Percentiles rank a stretch among this genome's conserved stretches.
Evolutionary conservation across 2,113 vertebrate genomes (phyloP).

Genomic region (Hypanus sabinus): DNA sequence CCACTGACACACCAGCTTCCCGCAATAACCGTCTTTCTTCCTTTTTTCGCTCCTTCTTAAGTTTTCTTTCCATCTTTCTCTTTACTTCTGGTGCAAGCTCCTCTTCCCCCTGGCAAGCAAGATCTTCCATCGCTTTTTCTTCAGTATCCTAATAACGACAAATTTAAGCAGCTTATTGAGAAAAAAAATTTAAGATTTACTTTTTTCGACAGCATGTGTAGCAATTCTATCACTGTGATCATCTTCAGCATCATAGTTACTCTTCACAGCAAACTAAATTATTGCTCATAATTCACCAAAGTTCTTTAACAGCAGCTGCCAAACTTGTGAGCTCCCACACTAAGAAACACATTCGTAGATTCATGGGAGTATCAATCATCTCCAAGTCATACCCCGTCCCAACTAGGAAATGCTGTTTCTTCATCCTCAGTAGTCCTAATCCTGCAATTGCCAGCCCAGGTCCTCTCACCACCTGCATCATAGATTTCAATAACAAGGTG

Average conservation of each 20-base stretch:
- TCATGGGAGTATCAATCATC: neutral
- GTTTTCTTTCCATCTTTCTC: conserved; percentile 59
- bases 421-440: neutral
- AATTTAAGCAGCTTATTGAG: neutral
- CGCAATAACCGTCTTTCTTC: conserved; percentile 52
- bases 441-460: neutral
- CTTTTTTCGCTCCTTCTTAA: conserved; percentile 64
- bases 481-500: neutral
- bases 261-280: neutral
- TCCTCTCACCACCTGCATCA: neutral
- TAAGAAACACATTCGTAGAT: neutral
- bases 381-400: neutral
- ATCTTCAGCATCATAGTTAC: neutral
- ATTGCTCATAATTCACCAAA: neutral
- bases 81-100: conserved; percentile 51
- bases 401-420: neutral
- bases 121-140: neutral
- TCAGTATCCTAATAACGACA: neutral
- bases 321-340: neutral
- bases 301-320: neutral
- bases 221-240: neutral
- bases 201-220: neutral
- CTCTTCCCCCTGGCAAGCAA: neutral
- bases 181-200: neutral
- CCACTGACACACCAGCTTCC: conserved; percentile 43